Base-by-base conservation (phyloP, 2,113 vertebrate species). In the Dermatemys mawii region DNA sequence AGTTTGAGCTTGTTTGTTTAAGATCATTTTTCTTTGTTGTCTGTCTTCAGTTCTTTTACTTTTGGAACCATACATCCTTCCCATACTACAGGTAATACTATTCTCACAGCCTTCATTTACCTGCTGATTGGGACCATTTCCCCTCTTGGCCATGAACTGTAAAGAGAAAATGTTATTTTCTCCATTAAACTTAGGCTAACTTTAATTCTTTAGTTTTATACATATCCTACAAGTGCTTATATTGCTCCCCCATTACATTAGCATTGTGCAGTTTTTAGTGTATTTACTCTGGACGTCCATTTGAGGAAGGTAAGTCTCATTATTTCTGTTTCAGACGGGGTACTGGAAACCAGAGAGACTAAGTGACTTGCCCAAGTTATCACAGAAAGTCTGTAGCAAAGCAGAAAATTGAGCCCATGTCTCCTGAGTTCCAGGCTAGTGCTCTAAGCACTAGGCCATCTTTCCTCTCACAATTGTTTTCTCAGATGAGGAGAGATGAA, bases 341-440 rank as follows among this genome's bases (percentile, higher is more conserved):
- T 13, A 38, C n/a, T 22, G 63, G 19, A 17, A 70, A 70, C 35
- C 63, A 55, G 54, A 27, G 11, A 27, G 24, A 55, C 10, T 55
- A 73, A 94, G 27, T 4, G 32, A 54, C 67, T 95, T 63, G 32
- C 3, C 5, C 78, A 46, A 2, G 13, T 32, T 87, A 73, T 73
- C 2, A 0, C 6, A 16, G 78, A 75, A 88, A 90, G 88, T 81
- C 60, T 93, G 87, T 11, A 7, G 50, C 78, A 90, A 26, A 94
- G 87, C 54, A 86, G 90, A 81, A 50, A 86, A 57, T 17, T 54
- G n/a, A 97, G 90, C 91, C 95, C 22, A 67, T 21, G 63, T 70
- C n/a, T 70, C n/a, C 19, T 21, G 17, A 70, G 63, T 70, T 19
- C 63, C 35, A 1, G 35, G 32, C 16, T 19, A n/a, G 14, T 67